Base-by-base conservation (phyloP, 2,888 invertebrate genomes). In the Rhagonycha fulva region DNA sequence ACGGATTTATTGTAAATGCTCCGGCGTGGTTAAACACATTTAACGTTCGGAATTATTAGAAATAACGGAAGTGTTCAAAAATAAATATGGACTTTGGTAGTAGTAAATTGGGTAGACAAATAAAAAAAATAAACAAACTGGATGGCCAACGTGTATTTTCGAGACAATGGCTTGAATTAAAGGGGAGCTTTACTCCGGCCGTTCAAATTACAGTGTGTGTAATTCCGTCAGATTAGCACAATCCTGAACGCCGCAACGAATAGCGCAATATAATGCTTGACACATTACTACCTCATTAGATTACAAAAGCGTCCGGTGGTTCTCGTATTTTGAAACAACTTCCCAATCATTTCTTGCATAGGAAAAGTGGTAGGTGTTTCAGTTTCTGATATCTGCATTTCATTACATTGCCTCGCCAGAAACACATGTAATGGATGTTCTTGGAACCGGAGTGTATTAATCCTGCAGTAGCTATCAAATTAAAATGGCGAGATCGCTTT, bases 251-350 rank as follows among this genome's bases (percentile, higher is more conserved):
- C 85, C 84, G 86, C 85, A 84, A 86, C 85, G 86, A 85, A 86
- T 86, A 83, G 84, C 83, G 83, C 84, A 84, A 86, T 87, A 87
- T 87, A 86, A 83, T 84, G 82, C 84, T 85, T 86, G 86, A 86
- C 87, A 87, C 87, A 87, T 87, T 87, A 87, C 87, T 87, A 87
- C 87, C 87, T 87, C 87, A 86, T 87, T 87, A 87, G 85, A 86
- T 82, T 82, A 83, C 75, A 78, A 76, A 61, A 68, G 73, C 68
- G 68, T 68, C 70, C 72, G 75, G 66, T 74, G 71, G 47, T 47
- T 47, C n/a, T 47, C 47, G 47, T 47, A 47, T 47, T 47, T 47
- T 47, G 47, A 47, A 47, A 47, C 47, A n/a, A 47, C 47, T 47
- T 47, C n/a, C 47, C 47, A 47, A 47, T 47, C 47, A 47, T 47